These are phyloP conservation scores for Aleiodes leptofemur DNA, from an alignment of 2,888 invertebrate species.

Conservation along the genomic window DNA sequence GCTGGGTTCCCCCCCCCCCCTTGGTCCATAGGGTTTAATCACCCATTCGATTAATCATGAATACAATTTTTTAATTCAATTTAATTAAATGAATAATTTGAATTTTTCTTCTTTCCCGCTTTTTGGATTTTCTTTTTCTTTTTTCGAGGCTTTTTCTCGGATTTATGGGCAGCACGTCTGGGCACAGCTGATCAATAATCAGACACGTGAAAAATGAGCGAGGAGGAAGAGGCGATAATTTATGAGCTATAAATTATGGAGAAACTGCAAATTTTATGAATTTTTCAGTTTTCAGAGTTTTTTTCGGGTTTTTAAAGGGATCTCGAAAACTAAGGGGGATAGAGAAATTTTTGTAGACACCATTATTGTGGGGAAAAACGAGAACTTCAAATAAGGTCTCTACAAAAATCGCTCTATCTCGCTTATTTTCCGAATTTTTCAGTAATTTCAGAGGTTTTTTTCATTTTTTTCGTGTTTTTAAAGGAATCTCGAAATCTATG, in stretches of 20 bases:
- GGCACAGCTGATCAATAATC: slow-evolving; percentile 46
- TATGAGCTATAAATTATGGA: not conserved
- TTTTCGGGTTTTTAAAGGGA: too few relatives aligned
- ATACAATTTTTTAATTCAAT: not conserved
- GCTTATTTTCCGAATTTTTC: too few relatives aligned
- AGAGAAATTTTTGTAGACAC: too few relatives aligned
- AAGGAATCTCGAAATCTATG: too few relatives aligned
- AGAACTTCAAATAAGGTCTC: too few relatives aligned
- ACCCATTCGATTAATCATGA: not conserved
- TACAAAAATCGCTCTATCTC: too few relatives aligned
- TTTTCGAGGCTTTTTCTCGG: not conserved
- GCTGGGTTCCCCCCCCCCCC: slow-evolving; percentile 60
- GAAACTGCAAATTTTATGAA: not conserved
- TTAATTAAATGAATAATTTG: not conserved
- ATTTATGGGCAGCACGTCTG: not conserved
- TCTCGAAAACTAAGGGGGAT: too few relatives aligned
- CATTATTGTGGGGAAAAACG: too few relatives aligned
- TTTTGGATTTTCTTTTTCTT: not conserved
- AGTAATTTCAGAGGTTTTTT: too few relatives aligned
- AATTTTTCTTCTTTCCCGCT: too few relatives aligned
- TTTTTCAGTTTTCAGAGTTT: too few relatives aligned
- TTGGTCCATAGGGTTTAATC: slow-evolving; percentile 25
- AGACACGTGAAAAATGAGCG: slow-evolving; percentile 23
- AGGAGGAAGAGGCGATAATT: not conserved
- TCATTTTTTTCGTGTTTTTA: too few relatives aligned